A percentile compares a stretch with the other conserved stretches of the same genome.
Conservation (phyloP, 1,140 invertebrate species). For the Acarapis woodi region DNA sequence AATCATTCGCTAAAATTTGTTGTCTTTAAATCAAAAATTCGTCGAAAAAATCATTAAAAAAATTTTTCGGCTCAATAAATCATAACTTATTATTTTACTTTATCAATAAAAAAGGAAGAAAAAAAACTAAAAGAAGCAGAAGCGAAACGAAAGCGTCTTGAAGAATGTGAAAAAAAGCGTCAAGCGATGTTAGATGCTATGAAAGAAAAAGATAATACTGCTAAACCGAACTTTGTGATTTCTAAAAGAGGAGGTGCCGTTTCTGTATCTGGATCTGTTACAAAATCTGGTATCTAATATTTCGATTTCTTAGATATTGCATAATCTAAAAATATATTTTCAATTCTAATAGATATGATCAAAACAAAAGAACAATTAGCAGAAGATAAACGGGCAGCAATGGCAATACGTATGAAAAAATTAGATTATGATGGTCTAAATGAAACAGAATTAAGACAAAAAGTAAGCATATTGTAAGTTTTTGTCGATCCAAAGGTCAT, state of each 20-base stretch:
- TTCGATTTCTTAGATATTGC: too few species aligned
- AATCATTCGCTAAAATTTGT: too few species aligned
- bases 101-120: constrained; percentile 11
- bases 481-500: too few species aligned
- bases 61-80: too few species aligned
- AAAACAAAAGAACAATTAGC: constrained; percentile 98
- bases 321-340: constrained; percentile 47
- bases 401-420: constrained; percentile 80
- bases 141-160: constrained; percentile 67
- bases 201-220: constrained; percentile 10
- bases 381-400: constrained; percentile 89
- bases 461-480: too few species aligned
- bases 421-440: constrained; percentile 40
- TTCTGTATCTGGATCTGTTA: background rate
- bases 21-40: too few species aligned
- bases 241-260: constrained; percentile 38
- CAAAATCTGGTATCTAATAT: too few species aligned
- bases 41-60: too few species aligned
- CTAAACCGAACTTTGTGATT: constrained; percentile 70
- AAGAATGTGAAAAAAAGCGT: constrained; percentile 77
- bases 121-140: constrained; percentile 23
- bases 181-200: constrained; percentile 22
- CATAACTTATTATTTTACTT: background rate
- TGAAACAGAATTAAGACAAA: constrained; percentile 47
- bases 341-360: constrained; percentile 36